These are phyloP conservation scores for Hozukius guyotensis DNA, from an alignment of 2,797 vertebrate genomes.

Conservation along the genomic window DNA sequence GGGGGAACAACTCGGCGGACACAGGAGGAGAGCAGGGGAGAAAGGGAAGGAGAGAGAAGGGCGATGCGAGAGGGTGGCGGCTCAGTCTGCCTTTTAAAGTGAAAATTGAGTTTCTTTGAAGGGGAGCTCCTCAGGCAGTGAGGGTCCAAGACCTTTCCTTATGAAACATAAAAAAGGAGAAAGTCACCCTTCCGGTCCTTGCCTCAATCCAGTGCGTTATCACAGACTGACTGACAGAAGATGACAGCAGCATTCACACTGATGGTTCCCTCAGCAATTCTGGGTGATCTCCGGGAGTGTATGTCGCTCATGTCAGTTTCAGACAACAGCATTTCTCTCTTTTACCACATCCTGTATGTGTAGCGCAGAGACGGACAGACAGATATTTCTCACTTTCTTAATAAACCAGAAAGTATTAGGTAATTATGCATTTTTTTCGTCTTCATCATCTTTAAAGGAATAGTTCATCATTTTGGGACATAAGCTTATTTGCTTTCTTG, in stretches of 20 bases:
- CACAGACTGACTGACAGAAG: constrained; percentile 14
- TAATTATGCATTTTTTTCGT: background rate
- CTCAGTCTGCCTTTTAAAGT: constrained; percentile 60
- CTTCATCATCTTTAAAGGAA: background rate
- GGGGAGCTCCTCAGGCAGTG: constrained; percentile 53
- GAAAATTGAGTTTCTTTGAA: constrained; percentile 78
- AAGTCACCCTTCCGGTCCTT: constrained; percentile 32
- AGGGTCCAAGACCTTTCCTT: constrained; percentile 53
- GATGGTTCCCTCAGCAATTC: background rate
- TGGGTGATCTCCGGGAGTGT: background rate
- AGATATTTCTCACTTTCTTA: background rate
- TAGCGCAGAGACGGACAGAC: background rate
- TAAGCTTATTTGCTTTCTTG: background rate
- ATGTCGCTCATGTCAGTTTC: background rate
- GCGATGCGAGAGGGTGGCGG: constrained; percentile 17
- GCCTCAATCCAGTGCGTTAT: constrained; percentile 37
- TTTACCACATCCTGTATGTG: background rate
- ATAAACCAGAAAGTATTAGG: background rate
- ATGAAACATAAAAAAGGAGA: constrained; percentile 42
- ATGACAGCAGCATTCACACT: background rate
- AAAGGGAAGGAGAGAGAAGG: constrained; percentile 7
- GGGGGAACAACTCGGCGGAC: constrained; percentile 52
- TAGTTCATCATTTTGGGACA: background rate
- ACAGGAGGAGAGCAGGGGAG: constrained; percentile 35
- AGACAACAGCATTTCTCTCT: background rate